Percentiles rank a stretch among this genome's conserved stretches.
Evolutionary conservation across 2,888 invertebrate species (phyloP).

Genomic region (Reticulitermes lucifugus): DNA sequence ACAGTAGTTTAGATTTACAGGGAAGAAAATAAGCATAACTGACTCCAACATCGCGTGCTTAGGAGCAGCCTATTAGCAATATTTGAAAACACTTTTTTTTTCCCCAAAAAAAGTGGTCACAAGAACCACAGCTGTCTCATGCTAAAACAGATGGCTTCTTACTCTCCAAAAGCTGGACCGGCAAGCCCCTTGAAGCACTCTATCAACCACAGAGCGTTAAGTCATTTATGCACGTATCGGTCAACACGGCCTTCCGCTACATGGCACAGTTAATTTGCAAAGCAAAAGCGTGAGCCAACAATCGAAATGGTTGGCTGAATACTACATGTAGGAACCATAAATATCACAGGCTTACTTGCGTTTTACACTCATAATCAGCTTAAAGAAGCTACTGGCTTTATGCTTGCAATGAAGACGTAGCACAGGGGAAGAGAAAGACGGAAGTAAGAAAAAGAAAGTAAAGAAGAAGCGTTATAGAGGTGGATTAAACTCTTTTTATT

Average conservation of each 20-base stretch:
- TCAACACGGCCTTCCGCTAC: slow-evolving; percentile 8
- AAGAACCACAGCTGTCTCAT: too few relatives aligned
- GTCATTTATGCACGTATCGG: neutral
- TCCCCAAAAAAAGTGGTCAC: too few relatives aligned
- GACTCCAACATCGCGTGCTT: too few relatives aligned
- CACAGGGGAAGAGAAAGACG: neutral
- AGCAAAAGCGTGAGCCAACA: slow-evolving; percentile 22
- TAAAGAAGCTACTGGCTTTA: slow-evolving; percentile 56
- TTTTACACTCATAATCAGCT: slow-evolving; percentile 67
- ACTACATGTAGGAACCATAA: slow-evolving; percentile 65
- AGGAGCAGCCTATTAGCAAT: too few relatives aligned
- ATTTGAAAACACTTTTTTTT: too few relatives aligned
- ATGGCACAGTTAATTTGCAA: slow-evolving; percentile 33
- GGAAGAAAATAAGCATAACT: too few relatives aligned
- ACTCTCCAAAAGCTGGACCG: too few relatives aligned
- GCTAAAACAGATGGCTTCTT: too few relatives aligned
- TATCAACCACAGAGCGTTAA: neutral
- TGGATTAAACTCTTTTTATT: slow-evolving; percentile 48
- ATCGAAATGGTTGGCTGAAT: slow-evolving; percentile 41
- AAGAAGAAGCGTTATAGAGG: slow-evolving; percentile 31
- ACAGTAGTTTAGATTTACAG: too few relatives aligned
- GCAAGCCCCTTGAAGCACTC: too few relatives aligned
- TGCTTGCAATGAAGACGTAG: slow-evolving; percentile 31
- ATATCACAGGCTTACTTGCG: slow-evolving; percentile 65
- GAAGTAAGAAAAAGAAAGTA: slow-evolving; percentile 19